Evolutionary conservation across 2,113 vertebrate genomes (phyloP), one percentile per base, ranked within the genome.

Genomic region (Eurystomus gularis): DNA sequence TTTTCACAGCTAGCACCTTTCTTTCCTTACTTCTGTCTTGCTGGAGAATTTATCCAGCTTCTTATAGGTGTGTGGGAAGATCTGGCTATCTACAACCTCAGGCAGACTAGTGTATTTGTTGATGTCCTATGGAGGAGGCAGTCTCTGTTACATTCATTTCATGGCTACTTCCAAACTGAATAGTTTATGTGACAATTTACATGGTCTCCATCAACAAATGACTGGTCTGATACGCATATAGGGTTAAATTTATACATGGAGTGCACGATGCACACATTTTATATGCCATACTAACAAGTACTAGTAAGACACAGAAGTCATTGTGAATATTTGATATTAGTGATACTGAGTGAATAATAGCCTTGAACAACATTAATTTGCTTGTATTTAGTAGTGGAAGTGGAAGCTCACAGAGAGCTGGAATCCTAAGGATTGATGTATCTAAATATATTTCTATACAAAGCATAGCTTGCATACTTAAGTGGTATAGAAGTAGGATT

Each of bases 191-290:
- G 58, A 40, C 9, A 42, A 65, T 12, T 52, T 51, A 37, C 51
- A 39, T 2, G 1, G 8, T 46, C 10, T 68, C 33, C 77, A 49
- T n/a, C 40, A 82, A 24, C 7, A 62, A 66, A 33, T 0, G 0
- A 35, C 7, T 21, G n/a, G n/a, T 88, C 35, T 40, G 9, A 71
- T 48, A 24, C 4, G 24, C 0, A 1, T 33, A 21, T 17, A 66
- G 17, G 18, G 28, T 94, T 88, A 75, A 62, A 79, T 58, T 49
- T 64, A 28, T 71, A 17, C 19, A 40, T 39, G 17, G 20, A 25
- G 20, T 70, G 33, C 6, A 3, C 29, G 6, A 9, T 66, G 31
- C 33, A 48, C 0, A 2, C 5, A 37, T 90, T 77, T 29, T 21
- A 31, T 71, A 39, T 25, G 20, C 37, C 39, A 33, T 46, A 28